phyloP scores from a whole-genome alignment of 2,113 vertebrate species.

The Grammomys surdaster region DNA sequence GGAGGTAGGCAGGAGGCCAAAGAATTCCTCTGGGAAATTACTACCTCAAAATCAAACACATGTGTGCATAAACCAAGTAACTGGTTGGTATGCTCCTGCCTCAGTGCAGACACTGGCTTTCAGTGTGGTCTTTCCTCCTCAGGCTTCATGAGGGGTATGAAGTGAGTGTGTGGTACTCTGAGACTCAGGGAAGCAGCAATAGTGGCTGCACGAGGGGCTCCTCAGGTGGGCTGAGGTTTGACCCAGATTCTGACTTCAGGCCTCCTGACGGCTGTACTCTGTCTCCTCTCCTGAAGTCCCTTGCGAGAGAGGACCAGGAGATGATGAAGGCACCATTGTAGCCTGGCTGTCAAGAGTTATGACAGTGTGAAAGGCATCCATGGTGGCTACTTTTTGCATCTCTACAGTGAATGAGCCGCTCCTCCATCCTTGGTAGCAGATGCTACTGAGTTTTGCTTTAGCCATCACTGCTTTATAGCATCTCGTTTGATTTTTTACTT shows the following conservation, averaged over 20 bases:
- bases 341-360: background rate
- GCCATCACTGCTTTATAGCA: background rate
- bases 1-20: background rate
- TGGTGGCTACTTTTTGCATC: background rate
- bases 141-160: background rate
- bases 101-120: accelerated
- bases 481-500: background rate
- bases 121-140: too few relatives aligned
- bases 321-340: too few relatives aligned
- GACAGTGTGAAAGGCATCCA: background rate
- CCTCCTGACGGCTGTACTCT: background rate
- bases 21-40: background rate
- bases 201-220: too few relatives aligned
- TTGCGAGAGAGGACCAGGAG: background rate
- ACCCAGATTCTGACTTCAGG: background rate
- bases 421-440: background rate
- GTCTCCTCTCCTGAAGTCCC: background rate
- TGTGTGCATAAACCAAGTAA: background rate
- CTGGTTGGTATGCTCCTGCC: background rate
- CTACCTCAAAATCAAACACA: background rate
- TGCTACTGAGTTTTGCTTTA: background rate
- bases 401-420: background rate
- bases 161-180: background rate
- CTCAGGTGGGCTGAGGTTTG: background rate
- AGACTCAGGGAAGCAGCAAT: background rate